Conservation (phyloP, 2,888 invertebrate species). For the Nymphalis c-album region DNA sequence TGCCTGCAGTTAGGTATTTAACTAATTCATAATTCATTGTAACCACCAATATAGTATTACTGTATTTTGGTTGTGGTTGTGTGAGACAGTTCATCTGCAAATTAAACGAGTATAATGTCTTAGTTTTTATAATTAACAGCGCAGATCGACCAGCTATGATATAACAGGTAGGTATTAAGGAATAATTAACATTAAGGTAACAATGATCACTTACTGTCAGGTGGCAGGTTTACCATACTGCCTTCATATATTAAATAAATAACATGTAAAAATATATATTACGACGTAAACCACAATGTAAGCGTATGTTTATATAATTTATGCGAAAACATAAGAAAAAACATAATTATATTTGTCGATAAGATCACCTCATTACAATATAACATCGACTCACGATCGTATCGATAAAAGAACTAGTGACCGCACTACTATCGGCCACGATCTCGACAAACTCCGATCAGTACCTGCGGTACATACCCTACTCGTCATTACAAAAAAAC, state of each 20-base stretch:
- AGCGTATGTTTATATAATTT: slow-evolving; percentile 11
- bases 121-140: too few relatives aligned
- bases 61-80: too few relatives aligned
- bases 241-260: neutral
- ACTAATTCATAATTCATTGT: too few relatives aligned
- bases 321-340: slow-evolving; percentile 10
- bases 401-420: slow-evolving; percentile 44
- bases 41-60: too few relatives aligned
- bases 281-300: neutral
- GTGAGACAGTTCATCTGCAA: too few relatives aligned
- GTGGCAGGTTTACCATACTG: too few relatives aligned
- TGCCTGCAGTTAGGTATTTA: too few relatives aligned
- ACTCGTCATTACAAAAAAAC: neutral
- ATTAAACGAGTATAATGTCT: too few relatives aligned
- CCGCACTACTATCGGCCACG: slow-evolving; percentile 35
- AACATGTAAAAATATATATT: neutral
- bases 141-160: too few relatives aligned
- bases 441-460: slow-evolving; percentile 34
- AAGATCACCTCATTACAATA: slow-evolving; percentile 31
- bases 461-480: slow-evolving; percentile 9
- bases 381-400: slow-evolving; percentile 40
- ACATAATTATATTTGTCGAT: slow-evolving; percentile 19
- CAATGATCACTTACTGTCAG: too few relatives aligned
- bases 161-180: too few relatives aligned
- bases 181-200: too few relatives aligned